Percentiles rank a stretch among this genome's conserved stretches.
Evolutionary conservation across 2,888 invertebrate genomes (phyloP).

Genomic region (Dysmachus trigonus): DNA sequence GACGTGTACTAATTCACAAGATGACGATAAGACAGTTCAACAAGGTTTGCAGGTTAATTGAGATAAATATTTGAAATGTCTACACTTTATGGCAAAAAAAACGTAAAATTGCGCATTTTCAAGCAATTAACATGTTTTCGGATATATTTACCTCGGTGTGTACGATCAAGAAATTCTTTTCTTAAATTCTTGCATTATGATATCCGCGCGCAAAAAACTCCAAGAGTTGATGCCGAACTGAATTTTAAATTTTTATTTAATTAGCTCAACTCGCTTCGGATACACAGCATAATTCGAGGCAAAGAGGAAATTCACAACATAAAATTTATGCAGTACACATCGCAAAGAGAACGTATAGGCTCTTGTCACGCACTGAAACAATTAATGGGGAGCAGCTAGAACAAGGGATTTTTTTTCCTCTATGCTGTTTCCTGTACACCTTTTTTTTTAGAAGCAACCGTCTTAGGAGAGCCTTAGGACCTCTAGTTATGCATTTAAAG

Average conservation of each 20-base stretch:
- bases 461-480: background rate
- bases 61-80: conserved; percentile 5
- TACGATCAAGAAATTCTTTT: background rate
- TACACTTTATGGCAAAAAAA: background rate
- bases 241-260: conserved; percentile 11
- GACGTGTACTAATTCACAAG: background rate
- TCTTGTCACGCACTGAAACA: background rate
- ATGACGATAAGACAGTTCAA: background rate
- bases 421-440: background rate
- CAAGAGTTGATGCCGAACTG: background rate
- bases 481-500: background rate
- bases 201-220: background rate
- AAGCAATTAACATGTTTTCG: conserved; percentile 9
- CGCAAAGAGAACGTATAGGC: background rate
- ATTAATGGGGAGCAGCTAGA: background rate
- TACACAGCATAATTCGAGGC: background rate
- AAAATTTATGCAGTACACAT: background rate
- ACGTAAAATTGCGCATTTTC: background rate
- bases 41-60: background rate
- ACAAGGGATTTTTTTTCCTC: background rate
- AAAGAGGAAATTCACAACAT: background rate
- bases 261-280: background rate
- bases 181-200: background rate
- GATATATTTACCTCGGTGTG: background rate
- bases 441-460: background rate